phyloP scores from a whole-genome alignment of 2,888 invertebrate genomes.

The Drosophila prostipennis region DNA sequence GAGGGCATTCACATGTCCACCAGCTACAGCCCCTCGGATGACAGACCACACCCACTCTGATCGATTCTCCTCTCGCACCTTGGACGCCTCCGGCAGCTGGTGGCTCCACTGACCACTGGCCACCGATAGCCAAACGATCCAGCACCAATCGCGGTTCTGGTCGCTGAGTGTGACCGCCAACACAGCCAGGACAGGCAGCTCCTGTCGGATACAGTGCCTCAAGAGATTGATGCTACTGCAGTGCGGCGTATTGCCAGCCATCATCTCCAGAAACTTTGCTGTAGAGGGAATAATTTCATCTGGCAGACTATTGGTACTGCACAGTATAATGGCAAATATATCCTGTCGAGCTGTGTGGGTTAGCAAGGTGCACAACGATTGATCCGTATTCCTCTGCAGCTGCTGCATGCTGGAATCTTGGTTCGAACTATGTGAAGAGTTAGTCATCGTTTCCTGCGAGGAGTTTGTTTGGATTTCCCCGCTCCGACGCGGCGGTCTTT shows the following conservation, averaged over 20 bases:
- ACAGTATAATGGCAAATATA: slow-evolving; percentile 82
- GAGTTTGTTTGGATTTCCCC: slow-evolving; percentile 71
- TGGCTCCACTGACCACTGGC: slow-evolving; percentile 78
- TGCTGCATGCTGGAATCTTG: slow-evolving; percentile 67
- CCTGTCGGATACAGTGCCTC: slow-evolving; percentile 70
- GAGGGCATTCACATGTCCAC: slow-evolving; percentile 87
- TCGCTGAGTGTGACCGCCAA: slow-evolving; percentile 77
- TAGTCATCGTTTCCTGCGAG: slow-evolving; percentile 75
- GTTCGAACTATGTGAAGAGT: slow-evolving; percentile 79
- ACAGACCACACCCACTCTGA: slow-evolving; percentile 73
- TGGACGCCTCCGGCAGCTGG: slow-evolving; percentile 47
- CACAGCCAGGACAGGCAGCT: slow-evolving; percentile 80
- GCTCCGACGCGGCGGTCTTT: slow-evolving; percentile 49
- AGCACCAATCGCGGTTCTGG: slow-evolving; percentile 80
- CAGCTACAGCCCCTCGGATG: slow-evolving; percentile 83
- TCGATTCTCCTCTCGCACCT: slow-evolving; percentile 52
- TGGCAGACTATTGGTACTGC: slow-evolving; percentile 74
- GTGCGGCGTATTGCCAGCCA: slow-evolving; percentile 62
- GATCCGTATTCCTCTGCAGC: slow-evolving; percentile 40
- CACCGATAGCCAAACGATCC: slow-evolving; percentile 82
- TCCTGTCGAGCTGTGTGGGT: slow-evolving; percentile 69
- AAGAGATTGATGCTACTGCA: slow-evolving; percentile 80
- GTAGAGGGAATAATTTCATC: slow-evolving; percentile 59
- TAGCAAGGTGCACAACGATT: slow-evolving; percentile 56
- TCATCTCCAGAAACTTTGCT: slow-evolving; percentile 70